phyloP scores from a whole-genome alignment of 2,888 invertebrate genomes.

The Eucera pruinosa region DNA sequence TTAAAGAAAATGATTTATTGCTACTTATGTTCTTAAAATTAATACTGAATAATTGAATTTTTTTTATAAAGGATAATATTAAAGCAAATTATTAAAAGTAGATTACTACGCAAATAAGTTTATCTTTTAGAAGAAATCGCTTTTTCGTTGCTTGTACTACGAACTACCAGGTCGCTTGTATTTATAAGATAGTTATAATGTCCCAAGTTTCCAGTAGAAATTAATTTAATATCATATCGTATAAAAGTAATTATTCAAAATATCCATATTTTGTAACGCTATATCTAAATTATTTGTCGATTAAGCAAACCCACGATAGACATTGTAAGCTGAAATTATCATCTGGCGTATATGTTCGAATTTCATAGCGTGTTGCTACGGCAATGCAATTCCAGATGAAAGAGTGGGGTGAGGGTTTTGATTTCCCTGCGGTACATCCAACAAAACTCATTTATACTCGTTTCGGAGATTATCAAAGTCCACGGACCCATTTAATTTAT shows the following conservation, averaged over 20 bases:
- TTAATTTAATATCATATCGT: no score
- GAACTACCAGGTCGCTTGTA: no score
- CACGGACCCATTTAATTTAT: conserved; percentile 73
- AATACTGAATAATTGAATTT: no score
- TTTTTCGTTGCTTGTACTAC: no score
- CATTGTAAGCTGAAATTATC: conserved; percentile 55
- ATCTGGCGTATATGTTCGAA: conserved; percentile 52
- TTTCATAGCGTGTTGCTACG: conserved; percentile 57
- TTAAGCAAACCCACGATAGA: neutral
- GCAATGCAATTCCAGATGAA: conserved; percentile 58
- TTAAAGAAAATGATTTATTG: no score
- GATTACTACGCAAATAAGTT: no score
- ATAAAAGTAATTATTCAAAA: neutral
- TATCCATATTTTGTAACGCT: neutral
- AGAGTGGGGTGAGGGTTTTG: conserved; percentile 70
- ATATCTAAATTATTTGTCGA: conserved; percentile 12
- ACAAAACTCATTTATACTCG: conserved; percentile 77
- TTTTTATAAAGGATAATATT: no score
- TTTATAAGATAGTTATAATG: no score
- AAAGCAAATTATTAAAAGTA: no score
- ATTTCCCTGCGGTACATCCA: conserved; percentile 77
- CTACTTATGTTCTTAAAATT: no score
- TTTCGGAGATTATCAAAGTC: conserved; percentile 75
- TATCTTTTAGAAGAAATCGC: no score
- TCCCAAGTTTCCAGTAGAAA: no score